These are phyloP conservation scores for Gambelia wislizenii DNA, from an alignment of 2,797 vertebrate genomes.

Conservation along the genomic window DNA sequence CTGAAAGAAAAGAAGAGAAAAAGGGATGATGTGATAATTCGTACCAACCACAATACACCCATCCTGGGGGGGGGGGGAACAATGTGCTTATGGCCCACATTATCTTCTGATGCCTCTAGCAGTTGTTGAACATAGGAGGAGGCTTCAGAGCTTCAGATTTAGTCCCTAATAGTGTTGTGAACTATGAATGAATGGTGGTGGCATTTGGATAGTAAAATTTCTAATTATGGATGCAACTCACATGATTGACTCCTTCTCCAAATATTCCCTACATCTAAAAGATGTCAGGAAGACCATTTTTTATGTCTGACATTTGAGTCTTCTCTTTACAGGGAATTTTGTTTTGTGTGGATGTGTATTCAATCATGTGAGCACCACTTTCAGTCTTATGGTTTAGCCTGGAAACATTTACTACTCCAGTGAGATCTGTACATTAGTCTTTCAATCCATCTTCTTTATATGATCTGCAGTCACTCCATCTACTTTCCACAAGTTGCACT, in stretches of 20 bases:
- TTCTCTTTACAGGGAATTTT: background rate
- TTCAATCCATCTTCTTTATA: background rate
- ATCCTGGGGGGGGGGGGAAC: background rate
- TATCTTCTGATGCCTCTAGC: background rate
- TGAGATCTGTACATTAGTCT: conserved; percentile 13
- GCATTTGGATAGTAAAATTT: background rate
- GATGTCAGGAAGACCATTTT: background rate
- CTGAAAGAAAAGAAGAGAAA: background rate
- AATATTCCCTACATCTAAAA: background rate
- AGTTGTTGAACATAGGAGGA: background rate
- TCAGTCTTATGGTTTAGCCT: background rate
- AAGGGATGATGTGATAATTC: background rate
- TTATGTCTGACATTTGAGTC: background rate
- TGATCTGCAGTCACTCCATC: conserved; percentile 31
- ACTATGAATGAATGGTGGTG: too few relatives aligned
- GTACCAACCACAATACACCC: background rate
- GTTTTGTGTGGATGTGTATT: background rate
- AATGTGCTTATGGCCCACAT: background rate
- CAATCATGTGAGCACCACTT: background rate
- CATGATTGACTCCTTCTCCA: background rate
- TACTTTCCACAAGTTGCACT: conserved; percentile 25
- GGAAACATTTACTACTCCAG: background rate
- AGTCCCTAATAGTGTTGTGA: background rate
- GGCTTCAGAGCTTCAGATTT: background rate
- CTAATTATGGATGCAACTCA: background rate